phyloP scores from a whole-genome alignment of 2,797 vertebrate species.

The Lagothrix lagotricha region DNA sequence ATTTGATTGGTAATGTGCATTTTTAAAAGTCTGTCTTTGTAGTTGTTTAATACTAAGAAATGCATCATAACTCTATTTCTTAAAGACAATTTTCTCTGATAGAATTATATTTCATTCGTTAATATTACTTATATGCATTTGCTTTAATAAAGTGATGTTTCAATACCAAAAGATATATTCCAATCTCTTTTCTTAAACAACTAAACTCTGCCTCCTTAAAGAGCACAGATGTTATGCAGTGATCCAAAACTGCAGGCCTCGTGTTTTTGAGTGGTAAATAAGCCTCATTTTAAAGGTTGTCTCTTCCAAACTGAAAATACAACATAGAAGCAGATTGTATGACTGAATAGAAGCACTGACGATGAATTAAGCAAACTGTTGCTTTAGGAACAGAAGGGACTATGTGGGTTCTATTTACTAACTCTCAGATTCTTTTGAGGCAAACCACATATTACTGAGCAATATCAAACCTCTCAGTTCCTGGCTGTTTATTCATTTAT shows the following conservation, averaged over 20 bases:
- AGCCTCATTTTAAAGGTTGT: conserved; percentile 2
- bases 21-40: neutral
- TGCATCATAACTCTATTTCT: neutral
- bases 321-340: neutral
- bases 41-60: neutral
- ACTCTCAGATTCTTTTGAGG: conserved; percentile 32
- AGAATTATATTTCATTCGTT: neutral
- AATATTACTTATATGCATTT: conserved; percentile 13
- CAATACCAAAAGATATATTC: neutral
- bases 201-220: neutral
- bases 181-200: neutral
- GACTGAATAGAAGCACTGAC: conserved; percentile 4
- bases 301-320: neutral
- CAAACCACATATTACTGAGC: neutral
- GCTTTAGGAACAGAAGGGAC: conserved; percentile 7
- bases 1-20: neutral
- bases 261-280: neutral
- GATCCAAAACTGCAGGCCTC: neutral
- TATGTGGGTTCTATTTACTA: neutral
- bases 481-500: neutral
- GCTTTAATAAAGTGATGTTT: conserved; percentile 40
- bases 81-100: conserved; percentile 14
- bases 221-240: neutral
- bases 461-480: neutral
- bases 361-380: conserved; percentile 43